phyloP scores from a whole-genome alignment of 2,113 vertebrate species.

The Corythaeola cristata region DNA sequence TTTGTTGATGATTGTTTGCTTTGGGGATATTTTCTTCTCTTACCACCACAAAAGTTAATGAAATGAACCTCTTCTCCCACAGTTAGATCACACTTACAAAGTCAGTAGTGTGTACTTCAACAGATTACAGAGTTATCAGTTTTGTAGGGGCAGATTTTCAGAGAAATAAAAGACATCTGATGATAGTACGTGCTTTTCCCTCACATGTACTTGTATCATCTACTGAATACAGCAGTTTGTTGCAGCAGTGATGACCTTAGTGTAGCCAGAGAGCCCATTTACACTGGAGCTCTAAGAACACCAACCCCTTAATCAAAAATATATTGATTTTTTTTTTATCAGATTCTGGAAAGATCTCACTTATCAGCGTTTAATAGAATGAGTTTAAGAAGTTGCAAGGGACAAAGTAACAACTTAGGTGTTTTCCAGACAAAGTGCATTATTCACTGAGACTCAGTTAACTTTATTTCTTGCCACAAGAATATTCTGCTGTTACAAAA shows the following conservation, averaged over 20 bases:
- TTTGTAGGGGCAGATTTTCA: not conserved
- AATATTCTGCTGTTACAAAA: not conserved
- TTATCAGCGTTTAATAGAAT: slow-evolving; percentile 7
- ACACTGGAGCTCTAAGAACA: not conserved
- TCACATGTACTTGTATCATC: not conserved
- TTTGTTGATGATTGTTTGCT: not conserved
- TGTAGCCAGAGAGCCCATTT: not conserved
- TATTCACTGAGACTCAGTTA: not conserved
- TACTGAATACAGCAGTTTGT: not conserved
- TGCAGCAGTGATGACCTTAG: not conserved
- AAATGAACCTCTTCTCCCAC: not conserved
- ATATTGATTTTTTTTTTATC: not conserved
- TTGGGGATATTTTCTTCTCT: not conserved
- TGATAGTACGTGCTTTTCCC: not conserved
- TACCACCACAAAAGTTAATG: not conserved
- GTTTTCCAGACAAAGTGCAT: not conserved
- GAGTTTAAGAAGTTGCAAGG: not conserved
- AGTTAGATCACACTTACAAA: not conserved
- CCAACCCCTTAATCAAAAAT: slow-evolving; percentile 27
- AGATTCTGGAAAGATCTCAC: not conserved
- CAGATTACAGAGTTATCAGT: not conserved
- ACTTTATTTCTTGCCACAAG: not conserved
- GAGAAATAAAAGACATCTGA: not conserved
- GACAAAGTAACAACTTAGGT: not conserved
- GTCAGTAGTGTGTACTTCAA: not conserved